These are phyloP conservation scores for Dreissena rostriformis DNA, from an alignment of 1,140 invertebrate species.

Conservation along the genomic window DNA sequence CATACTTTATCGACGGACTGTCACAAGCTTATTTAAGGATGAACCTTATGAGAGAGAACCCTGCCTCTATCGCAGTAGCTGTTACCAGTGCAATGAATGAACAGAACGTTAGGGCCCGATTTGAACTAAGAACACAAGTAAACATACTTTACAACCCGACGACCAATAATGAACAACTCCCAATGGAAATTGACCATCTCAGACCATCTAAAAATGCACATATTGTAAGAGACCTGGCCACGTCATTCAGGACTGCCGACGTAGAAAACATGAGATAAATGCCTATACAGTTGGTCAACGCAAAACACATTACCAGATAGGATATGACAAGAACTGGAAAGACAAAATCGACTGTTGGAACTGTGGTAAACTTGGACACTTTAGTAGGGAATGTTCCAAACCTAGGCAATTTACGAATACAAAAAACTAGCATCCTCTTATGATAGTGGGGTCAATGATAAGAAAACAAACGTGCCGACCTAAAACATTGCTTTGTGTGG, in stretches of 20 bases:
- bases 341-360: constrained; percentile 17
- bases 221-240: background rate
- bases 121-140: background rate
- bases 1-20: constrained; percentile 44
- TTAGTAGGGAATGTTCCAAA: background rate
- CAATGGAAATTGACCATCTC: background rate
- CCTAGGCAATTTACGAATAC: background rate
- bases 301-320: background rate
- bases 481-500: background rate
- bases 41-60: constrained; percentile 50
- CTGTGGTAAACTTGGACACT: constrained; percentile 14
- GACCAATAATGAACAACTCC: background rate
- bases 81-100: constrained; percentile 26
- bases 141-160: background rate
- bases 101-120: constrained; percentile 41
- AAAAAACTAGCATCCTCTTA: constrained; percentile 17
- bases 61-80: constrained; percentile 10
- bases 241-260: background rate
- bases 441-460: background rate
- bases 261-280: background rate
- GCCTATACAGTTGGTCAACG: no score
- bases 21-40: constrained; percentile 33
- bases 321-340: background rate
- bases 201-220: background rate
- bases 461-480: background rate